Conservation (phyloP, 2,113 vertebrate species). For the Lucifuga dentata region DNA sequence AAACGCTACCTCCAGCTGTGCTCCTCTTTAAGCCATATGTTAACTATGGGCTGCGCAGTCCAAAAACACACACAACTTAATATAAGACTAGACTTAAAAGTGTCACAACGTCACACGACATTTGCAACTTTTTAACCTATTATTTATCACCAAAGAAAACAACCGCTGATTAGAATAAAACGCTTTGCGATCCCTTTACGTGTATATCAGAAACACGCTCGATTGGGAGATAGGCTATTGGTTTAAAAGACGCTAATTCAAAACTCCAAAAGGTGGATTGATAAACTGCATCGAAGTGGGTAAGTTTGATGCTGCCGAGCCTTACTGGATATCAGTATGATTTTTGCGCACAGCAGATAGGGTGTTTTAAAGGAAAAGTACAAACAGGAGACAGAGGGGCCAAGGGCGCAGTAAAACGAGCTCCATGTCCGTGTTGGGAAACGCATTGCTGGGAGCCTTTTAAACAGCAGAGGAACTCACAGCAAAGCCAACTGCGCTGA, state of each 20-base stretch:
- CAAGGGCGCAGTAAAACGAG: conserved; percentile 61
- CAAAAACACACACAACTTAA: conserved; percentile 79
- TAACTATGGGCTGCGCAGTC: conserved; percentile 78
- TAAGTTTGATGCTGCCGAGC: conserved; percentile 45
- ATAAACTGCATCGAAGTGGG: neutral
- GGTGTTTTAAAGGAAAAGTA: conserved; percentile 37
- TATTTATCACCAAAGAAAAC: neutral
- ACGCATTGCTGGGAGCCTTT: conserved; percentile 73
- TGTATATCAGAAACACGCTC: conserved; percentile 29
- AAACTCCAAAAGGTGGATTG: neutral
- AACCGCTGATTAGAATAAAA: conserved; percentile 18
- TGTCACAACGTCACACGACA: conserved; percentile 48
- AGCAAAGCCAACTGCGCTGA: conserved; percentile 74
- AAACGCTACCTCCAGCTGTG: conserved; percentile 93
- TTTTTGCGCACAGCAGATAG: conserved; percentile 1
- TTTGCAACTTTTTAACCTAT: conserved; percentile 38
- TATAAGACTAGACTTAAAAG: conserved; percentile 67
- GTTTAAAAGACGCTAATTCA: conserved; percentile 19
- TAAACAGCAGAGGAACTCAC: conserved; percentile 78
- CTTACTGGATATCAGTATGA: neutral
- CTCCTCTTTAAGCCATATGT: conserved; percentile 89
- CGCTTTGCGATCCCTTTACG: conserved; percentile 25
- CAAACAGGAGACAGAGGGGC: conserved; percentile 4
- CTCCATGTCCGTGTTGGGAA: conserved; percentile 68
- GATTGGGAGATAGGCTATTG: conserved; percentile 25